Evolutionary conservation across 2,113 vertebrate genomes (phyloP).

Genomic region (Alethe castanea): DNA sequence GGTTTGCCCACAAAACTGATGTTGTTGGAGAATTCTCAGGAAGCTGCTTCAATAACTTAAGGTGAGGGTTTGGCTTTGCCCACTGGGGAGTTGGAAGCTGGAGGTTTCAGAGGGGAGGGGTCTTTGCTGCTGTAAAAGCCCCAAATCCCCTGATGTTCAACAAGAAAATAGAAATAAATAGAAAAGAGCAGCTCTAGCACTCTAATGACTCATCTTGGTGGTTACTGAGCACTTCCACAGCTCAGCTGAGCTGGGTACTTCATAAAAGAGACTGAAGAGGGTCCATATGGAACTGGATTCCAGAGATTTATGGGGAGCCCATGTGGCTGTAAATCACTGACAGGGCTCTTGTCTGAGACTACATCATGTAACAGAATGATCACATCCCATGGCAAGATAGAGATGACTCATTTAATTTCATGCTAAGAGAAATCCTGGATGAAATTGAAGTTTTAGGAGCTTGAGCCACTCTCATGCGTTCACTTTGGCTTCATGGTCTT

Average conservation of each 20-base stretch:
- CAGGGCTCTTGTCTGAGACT: background rate
- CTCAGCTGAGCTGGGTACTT: background rate
- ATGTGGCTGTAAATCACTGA: background rate
- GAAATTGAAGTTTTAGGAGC: background rate
- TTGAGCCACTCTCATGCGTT: background rate
- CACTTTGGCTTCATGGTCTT: background rate
- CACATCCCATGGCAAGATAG: background rate
- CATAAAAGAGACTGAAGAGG: background rate
- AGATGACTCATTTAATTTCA: slow-evolving; percentile 5
- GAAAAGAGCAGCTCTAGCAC: background rate
- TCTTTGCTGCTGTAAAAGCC: background rate
- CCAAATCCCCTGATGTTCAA: background rate
- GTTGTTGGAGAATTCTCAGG: background rate
- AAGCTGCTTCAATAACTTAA: background rate
- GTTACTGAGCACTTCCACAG: background rate
- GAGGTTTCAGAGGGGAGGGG: background rate
- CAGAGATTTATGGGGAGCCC: background rate
- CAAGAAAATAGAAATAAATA: slow-evolving; percentile 9
- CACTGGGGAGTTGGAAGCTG: background rate
- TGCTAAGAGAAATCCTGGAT: slow-evolving; percentile 13
- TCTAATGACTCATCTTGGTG: background rate
- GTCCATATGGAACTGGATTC: background rate
- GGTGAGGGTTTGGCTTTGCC: background rate
- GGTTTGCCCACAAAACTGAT: background rate
- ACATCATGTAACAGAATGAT: background rate